phyloP scores from a whole-genome alignment of 1,140 invertebrate genomes.

The Linepithema humile region DNA sequence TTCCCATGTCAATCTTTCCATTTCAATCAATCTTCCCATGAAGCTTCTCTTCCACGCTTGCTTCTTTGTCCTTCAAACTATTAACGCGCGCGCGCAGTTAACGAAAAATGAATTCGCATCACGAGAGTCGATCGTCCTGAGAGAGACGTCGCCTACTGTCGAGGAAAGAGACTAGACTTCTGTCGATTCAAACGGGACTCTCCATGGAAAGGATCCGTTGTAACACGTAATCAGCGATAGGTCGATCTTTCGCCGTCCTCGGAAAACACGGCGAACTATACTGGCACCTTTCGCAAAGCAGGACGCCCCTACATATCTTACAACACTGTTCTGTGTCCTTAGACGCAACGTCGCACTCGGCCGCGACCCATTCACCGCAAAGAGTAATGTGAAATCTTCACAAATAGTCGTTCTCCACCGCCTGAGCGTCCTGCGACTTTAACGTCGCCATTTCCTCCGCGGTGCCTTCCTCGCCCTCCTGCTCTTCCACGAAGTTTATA shows the following conservation, averaged over 20 bases:
- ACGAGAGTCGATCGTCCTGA: background rate
- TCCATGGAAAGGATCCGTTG: background rate
- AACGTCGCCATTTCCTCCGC: conserved; percentile 83
- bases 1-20: background rate
- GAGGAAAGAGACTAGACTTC: conserved; percentile 35
- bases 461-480: conserved; percentile 77
- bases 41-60: too few relatives aligned
- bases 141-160: conserved; percentile 12
- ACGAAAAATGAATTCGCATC: background rate
- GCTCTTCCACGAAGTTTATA: conserved; percentile 89
- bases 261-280: background rate
- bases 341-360: conserved; percentile 27
- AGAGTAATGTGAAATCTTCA: conserved; percentile 68
- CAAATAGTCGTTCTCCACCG: conserved; percentile 80
- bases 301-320: conserved; percentile 22
- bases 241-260: background rate
- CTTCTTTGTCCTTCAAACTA: too few relatives aligned
- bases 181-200: conserved; percentile 10
- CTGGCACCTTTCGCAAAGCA: conserved; percentile 38
- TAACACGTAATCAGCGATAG: conserved; percentile 4
- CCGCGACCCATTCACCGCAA: conserved; percentile 46
- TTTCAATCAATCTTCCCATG: background rate
- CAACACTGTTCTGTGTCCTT: conserved; percentile 56
- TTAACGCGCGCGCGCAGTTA: background rate
- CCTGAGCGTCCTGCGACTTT: conserved; percentile 79